Evolutionary conservation across 2,888 invertebrate species (phyloP).

Genomic region (Candidula unifasciata): DNA sequence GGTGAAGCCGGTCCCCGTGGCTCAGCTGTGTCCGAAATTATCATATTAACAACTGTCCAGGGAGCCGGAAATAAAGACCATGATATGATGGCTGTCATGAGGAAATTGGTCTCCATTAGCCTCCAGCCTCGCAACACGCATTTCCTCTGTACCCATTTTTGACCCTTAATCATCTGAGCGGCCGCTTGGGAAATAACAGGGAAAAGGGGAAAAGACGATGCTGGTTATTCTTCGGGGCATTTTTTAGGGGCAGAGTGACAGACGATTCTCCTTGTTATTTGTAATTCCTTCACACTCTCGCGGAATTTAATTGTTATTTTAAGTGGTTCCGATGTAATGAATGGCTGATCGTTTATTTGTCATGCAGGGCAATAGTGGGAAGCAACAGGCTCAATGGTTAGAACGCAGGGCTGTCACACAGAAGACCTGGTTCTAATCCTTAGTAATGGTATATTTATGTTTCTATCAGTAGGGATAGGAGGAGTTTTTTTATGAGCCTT

Average conservation of each 20-base stretch:
- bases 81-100: slow-evolving; percentile 34
- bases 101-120: slow-evolving; percentile 42
- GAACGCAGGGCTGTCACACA: no score
- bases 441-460: no score
- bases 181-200: slow-evolving; percentile 29
- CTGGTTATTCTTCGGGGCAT: neutral
- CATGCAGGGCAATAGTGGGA: no score
- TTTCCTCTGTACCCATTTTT: slow-evolving; percentile 2
- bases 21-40: slow-evolving; percentile 18
- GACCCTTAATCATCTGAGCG: slow-evolving; percentile 16
- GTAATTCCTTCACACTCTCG: neutral
- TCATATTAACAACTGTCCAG: slow-evolving; percentile 40
- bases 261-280: neutral
- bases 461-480: no score
- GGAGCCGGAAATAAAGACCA: neutral
- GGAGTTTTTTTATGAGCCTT: no score
- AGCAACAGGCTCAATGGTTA: no score
- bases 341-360: no score
- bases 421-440: no score
- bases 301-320: no score
- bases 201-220: neutral
- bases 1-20: neutral
- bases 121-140: slow-evolving; percentile 8
- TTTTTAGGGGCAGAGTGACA: neutral
- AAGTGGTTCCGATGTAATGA: no score